Evolutionary conservation across 2,113 vertebrate genomes (phyloP), one percentile per base, ranked within the genome.

Genomic region (Nothobranchius furzeri): DNA sequence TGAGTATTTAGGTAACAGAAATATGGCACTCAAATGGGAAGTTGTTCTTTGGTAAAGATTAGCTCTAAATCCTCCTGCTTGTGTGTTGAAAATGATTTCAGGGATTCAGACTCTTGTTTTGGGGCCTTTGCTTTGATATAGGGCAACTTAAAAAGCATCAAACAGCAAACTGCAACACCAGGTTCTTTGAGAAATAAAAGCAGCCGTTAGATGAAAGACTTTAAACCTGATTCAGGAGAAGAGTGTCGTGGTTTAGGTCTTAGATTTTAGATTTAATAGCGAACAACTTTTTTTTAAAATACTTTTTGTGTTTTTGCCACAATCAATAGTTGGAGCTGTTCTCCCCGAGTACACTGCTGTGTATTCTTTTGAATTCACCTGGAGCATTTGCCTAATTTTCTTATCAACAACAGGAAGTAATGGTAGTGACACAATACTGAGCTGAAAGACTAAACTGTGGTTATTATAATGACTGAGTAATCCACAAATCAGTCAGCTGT

Each of bases 111-210:
- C 53, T 62, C 35, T 73, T 71, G 60, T 74, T 72, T 78, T 51
- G 12, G 0, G 30, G 47, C 47, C 4, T 68, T 69, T 73, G 51
- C 74, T 73, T 72, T 76, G 57, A 78, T 70, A 62, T 37, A 56
- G 25, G 25, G 30, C 53, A 68, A 60, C 76, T 78, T 78, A 67
- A 84, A 77, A 81, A 60, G 54, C 66, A 76, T 78, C 72, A 81
- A 51, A 63, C 64, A 45, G 43, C 9, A 30, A 72, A 50, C 12
- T 64, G 25, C 12, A 65, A 30, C 67, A 45, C 30, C 10, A 45
- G 6, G 20, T 58, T 75, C 72, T 81, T 71, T 82, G 70, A 78
- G 73, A 65, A 71, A 17, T 63, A 61, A 77, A 75, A 78, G 72
- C 40, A 25, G 55, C 45, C 62, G 3, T 65, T 13, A 69, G 70